Evolutionary conservation across 2,888 invertebrate species (phyloP).

Genomic region (Mimas tiliae): DNA sequence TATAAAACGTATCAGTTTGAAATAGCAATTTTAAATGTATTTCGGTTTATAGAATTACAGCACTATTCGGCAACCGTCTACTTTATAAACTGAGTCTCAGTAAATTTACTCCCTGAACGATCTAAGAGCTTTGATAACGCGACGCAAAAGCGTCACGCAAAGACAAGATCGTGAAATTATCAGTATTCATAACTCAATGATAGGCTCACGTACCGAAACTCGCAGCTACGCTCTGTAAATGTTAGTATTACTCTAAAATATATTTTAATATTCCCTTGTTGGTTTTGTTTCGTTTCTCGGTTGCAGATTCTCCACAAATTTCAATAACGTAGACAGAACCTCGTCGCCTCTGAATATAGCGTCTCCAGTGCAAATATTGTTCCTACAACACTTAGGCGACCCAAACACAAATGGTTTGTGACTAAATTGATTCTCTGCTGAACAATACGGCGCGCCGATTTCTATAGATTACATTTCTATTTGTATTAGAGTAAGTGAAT

Average conservation of each 20-base stretch:
- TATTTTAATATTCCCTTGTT: slow-evolving; percentile 39
- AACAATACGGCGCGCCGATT: slow-evolving; percentile 43
- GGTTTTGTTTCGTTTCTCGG: slow-evolving; percentile 44
- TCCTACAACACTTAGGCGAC: slow-evolving; percentile 57
- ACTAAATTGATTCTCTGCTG: slow-evolving; percentile 61
- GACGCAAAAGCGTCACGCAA: slow-evolving; percentile 59
- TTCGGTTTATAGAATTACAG: slow-evolving; percentile 20
- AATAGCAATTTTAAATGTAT: slow-evolving; percentile 9
- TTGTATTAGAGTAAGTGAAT: slow-evolving; percentile 43
- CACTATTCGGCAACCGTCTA: slow-evolving; percentile 39
- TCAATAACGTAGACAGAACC: slow-evolving; percentile 64
- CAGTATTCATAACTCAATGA: slow-evolving; percentile 59
- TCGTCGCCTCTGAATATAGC: slow-evolving; percentile 60
- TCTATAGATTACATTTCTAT: slow-evolving; percentile 37
- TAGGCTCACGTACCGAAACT: slow-evolving; percentile 35
- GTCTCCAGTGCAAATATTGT: slow-evolving; percentile 68
- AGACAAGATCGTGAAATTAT: slow-evolving; percentile 55
- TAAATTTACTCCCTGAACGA: slow-evolving; percentile 56
- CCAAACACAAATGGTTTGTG: slow-evolving; percentile 60
- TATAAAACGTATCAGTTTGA: slow-evolving; percentile 16
- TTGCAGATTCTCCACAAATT: slow-evolving; percentile 50
- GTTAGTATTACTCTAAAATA: slow-evolving; percentile 21
- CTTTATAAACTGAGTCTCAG: slow-evolving; percentile 49
- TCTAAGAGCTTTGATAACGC: slow-evolving; percentile 56
- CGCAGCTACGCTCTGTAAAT: slow-evolving; percentile 14